Conservation (phyloP, 1,140 invertebrate genomes). For the Halesus radiatus region DNA sequence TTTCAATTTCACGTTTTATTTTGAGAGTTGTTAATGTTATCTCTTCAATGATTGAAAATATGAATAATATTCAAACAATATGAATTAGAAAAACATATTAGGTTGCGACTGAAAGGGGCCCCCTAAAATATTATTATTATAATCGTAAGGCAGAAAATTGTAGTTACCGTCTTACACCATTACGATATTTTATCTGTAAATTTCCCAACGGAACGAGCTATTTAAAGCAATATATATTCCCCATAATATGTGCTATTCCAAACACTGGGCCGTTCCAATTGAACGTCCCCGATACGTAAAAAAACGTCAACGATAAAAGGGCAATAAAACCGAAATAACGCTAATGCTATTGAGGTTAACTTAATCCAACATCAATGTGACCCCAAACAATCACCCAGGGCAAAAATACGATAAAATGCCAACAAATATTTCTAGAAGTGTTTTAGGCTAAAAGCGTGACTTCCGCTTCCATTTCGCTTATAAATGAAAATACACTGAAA, state of each 20-base stretch:
- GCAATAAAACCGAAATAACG: conserved; percentile 29
- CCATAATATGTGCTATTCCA: not conserved
- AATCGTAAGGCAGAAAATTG: no score
- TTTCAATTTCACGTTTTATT: no score
- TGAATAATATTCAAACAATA: no score
- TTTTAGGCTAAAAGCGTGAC: no score
- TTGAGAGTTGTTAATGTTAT: no score
- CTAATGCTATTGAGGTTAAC: conserved; percentile 19
- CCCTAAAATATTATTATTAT: no score
- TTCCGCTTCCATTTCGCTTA: no score
- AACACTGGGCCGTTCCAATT: not conserved
- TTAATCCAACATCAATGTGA: conserved; percentile 8
- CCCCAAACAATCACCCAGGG: not conserved
- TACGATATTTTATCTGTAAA: not conserved
- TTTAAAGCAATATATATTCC: conserved; percentile 5
- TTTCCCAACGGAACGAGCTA: not conserved
- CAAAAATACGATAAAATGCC: not conserved
- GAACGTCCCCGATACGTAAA: not conserved
- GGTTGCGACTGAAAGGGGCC: no score
- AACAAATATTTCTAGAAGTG: not conserved
- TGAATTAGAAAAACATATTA: no score
- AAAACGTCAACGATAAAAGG: conserved; percentile 30
- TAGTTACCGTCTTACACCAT: no score
- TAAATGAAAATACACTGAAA: no score
- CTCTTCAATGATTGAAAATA: no score